Conservation (phyloP, 2,113 vertebrate species). For the Microcebus lehilahytsara region DNA sequence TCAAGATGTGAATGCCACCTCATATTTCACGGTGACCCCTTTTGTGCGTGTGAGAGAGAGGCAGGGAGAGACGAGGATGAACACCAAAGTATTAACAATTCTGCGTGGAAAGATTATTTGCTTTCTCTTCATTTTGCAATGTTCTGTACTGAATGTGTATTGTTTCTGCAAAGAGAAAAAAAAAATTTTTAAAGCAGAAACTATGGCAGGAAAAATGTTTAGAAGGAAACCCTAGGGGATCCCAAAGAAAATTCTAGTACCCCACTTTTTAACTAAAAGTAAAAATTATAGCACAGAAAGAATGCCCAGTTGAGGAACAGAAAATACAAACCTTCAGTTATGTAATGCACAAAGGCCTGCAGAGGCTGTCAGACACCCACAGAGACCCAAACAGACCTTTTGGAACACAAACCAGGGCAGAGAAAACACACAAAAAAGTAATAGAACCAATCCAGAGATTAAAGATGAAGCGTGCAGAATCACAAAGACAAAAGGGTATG, state of each 20-base stretch:
- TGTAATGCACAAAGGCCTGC: slow-evolving; percentile 43
- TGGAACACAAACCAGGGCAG: slow-evolving; percentile 59
- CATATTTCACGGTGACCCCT: not conserved
- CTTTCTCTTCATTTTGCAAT: not conserved
- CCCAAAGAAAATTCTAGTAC: slow-evolving; percentile 49
- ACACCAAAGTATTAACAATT: too few species aligned
- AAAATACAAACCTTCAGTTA: slow-evolving; percentile 63
- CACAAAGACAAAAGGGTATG: not conserved
- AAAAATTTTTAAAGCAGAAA: slow-evolving; percentile 34
- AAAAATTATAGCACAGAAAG: slow-evolving; percentile 55
- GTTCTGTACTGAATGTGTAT: not conserved
- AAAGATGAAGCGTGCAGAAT: not conserved
- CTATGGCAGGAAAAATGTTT: not conserved
- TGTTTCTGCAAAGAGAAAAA: not conserved
- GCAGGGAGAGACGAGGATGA: not conserved
- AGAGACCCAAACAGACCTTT: slow-evolving; percentile 57
- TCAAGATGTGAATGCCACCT: not conserved
- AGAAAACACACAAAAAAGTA: slow-evolving; percentile 42
- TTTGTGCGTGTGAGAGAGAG: not conserved
- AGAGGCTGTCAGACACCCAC: slow-evolving; percentile 57
- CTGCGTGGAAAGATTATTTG: not conserved
- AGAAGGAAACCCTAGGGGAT: slow-evolving; percentile 34
- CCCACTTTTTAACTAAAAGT: slow-evolving; percentile 9
- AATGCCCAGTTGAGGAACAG: slow-evolving; percentile 36
- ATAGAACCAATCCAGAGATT: not conserved